Conservation (phyloP, 1,140 invertebrate genomes). For the Arctopsyche grandis region DNA sequence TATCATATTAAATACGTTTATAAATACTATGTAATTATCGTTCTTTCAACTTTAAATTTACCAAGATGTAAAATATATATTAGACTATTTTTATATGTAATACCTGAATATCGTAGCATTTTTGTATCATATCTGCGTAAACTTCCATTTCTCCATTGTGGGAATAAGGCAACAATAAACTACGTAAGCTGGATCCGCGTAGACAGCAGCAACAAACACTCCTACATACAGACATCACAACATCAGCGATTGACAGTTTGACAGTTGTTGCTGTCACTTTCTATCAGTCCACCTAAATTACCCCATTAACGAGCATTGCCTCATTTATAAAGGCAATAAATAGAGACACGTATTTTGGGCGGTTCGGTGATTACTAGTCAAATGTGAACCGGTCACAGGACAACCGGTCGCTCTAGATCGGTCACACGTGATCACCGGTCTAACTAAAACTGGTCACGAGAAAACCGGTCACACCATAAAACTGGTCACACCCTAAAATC, state of each 20-base stretch:
- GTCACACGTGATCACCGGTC: background rate
- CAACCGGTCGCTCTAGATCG: too few species aligned
- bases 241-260: background rate
- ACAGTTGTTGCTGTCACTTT: background rate
- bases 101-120: background rate
- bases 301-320: background rate
- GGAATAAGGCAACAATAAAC: background rate
- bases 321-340: background rate
- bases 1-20: too few species aligned
- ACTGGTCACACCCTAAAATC: too few species aligned
- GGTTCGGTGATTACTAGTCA: too few species aligned
- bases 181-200: background rate
- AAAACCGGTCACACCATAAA: background rate
- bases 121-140: background rate
- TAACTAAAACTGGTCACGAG: background rate
- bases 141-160: background rate
- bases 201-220: background rate
- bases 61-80: background rate
- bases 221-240: background rate
- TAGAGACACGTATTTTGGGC: too few species aligned
- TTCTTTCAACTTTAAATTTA: too few species aligned
- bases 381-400: too few species aligned
- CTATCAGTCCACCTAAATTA: background rate
- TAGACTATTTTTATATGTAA: background rate
- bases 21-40: too few species aligned